Conservation (phyloP, 2,113 vertebrate genomes). For the Oostethus manadensis region DNA sequence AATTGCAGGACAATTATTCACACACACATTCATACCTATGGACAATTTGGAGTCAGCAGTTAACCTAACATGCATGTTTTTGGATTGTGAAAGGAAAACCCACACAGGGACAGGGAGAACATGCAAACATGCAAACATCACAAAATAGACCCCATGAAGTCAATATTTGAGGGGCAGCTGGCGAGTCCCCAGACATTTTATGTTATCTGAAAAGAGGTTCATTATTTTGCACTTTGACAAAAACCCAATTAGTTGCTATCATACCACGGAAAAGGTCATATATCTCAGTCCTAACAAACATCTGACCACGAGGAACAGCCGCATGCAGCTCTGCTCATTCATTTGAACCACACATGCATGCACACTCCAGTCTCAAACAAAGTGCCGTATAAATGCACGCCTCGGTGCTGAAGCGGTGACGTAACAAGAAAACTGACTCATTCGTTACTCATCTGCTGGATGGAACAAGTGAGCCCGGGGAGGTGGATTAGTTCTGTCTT, state of each 20-base stretch:
- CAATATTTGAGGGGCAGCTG: too few relatives aligned
- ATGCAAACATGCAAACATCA: too few relatives aligned
- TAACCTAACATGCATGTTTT: too few relatives aligned
- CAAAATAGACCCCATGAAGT: too few relatives aligned
- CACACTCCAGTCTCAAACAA: background rate
- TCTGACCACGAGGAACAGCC: background rate
- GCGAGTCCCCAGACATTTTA: too few relatives aligned
- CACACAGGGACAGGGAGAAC: too few relatives aligned
- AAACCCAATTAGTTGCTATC: background rate
- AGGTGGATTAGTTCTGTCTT: background rate
- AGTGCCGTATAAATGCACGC: background rate
- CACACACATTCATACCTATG: too few relatives aligned
- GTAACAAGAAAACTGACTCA: background rate
- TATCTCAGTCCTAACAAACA: background rate
- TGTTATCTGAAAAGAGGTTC: background rate
- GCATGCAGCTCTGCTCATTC: background rate
- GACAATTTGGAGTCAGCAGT: too few relatives aligned
- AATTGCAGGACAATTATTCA: too few relatives aligned
- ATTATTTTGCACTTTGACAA: background rate
- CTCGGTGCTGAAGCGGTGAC: background rate
- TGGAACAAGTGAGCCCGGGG: background rate
- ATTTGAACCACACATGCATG: background rate
- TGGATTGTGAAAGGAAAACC: too few relatives aligned
- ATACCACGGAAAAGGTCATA: background rate
- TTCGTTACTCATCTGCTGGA: constrained; percentile 1